Evolutionary conservation across 2,888 invertebrate species (phyloP).

Genomic region (Leptinotarsa haldemani): DNA sequence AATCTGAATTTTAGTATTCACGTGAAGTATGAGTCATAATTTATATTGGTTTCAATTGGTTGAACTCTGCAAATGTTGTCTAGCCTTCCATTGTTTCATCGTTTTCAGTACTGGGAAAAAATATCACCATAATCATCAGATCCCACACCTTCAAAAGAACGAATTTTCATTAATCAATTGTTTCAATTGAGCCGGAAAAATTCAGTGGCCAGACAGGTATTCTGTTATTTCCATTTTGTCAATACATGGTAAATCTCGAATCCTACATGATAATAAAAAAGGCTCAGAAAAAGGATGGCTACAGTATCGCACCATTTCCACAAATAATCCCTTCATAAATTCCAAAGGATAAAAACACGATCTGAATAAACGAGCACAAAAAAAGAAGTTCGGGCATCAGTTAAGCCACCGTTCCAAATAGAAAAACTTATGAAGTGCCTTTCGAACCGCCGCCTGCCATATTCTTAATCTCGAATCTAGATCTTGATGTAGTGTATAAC

Average conservation of each 20-base stretch:
- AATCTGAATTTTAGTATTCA: too few relatives aligned
- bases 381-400: conserved; percentile 27
- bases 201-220: too few relatives aligned
- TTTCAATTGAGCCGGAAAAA: too few relatives aligned
- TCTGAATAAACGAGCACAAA: conserved; percentile 30
- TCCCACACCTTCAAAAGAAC: too few relatives aligned
- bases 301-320: conserved; percentile 29
- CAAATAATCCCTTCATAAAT: conserved; percentile 35
- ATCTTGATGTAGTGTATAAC: conserved; percentile 35
- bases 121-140: too few relatives aligned
- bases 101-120: too few relatives aligned
- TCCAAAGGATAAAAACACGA: conserved; percentile 31
- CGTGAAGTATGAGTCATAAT: too few relatives aligned
- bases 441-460: conserved; percentile 24
- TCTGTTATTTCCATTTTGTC: conserved; percentile 4
- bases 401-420: conserved; percentile 29
- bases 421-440: conserved; percentile 38
- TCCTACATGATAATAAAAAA: conserved; percentile 16
- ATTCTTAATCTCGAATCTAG: conserved; percentile 31
- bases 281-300: conserved; percentile 24
- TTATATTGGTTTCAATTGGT: too few relatives aligned
- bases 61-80: too few relatives aligned
- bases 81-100: too few relatives aligned
- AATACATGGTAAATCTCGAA: conserved; percentile 3
- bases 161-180: too few relatives aligned